Conservation (phyloP, 2,888 invertebrate species). For the Megalurothrips usitatus region DNA sequence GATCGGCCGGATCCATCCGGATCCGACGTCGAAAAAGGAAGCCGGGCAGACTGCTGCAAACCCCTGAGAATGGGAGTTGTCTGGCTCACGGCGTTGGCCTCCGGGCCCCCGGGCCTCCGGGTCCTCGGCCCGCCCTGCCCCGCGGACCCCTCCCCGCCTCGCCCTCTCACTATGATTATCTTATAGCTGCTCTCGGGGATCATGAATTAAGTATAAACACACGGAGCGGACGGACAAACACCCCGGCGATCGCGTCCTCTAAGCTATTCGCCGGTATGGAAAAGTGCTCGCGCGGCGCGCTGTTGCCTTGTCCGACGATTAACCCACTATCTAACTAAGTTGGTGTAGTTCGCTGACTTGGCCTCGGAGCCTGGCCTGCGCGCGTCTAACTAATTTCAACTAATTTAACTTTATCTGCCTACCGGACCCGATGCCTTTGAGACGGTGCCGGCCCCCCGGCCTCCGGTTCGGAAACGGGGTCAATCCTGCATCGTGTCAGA, state of each 20-base stretch:
- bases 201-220: slow-evolving; percentile 8
- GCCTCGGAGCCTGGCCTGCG: not conserved
- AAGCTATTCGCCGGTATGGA: not conserved
- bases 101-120: not conserved
- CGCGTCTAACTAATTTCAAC: slow-evolving; percentile 13
- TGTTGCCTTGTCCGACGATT: no score
- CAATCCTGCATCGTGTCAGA: not conserved
- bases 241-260: not conserved
- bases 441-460: not conserved
- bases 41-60: not conserved
- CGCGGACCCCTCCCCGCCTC: no score
- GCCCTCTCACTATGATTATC: slow-evolving; percentile 1
- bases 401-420: slow-evolving; percentile 24
- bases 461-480: not conserved
- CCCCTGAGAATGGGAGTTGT: slow-evolving; percentile 3
- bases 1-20: no score
- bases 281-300: not conserved
- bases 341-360: not conserved
- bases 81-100: not conserved
- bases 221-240: slow-evolving; percentile 1
- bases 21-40: no score
- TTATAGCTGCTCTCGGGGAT: not conserved
- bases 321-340: not conserved
- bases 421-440: slow-evolving; percentile 19
- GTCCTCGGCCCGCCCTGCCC: no score